These are phyloP conservation scores for Limonius californicus DNA, from an alignment of 1,140 invertebrate genomes.

Conservation along the genomic window DNA sequence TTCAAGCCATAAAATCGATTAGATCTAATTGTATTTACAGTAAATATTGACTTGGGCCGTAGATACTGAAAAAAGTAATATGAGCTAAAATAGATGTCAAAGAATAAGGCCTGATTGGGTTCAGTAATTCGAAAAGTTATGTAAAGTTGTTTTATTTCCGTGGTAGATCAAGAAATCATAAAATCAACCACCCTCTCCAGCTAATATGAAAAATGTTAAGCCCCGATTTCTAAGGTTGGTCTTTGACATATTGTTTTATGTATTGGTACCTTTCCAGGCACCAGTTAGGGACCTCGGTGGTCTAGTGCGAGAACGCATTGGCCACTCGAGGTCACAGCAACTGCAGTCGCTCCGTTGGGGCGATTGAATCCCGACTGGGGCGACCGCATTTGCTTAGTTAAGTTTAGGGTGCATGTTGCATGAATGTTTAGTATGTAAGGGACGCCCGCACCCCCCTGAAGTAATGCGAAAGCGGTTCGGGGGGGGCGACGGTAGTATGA, in stretches of 20 bases:
- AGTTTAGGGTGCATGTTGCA: neutral
- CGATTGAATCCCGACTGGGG: too few species aligned
- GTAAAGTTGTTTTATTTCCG: neutral
- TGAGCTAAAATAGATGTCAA: constrained; percentile 18
- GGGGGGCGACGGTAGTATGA: too few species aligned
- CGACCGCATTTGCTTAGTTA: too few species aligned
- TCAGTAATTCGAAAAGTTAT: neutral
- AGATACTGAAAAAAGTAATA: constrained; percentile 18
- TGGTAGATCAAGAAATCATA: constrained; percentile 18
- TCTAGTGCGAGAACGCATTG: too few species aligned
- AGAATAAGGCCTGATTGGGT: neutral
- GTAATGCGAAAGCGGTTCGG: too few species aligned
- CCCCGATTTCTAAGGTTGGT: neutral
- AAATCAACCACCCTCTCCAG: neutral
- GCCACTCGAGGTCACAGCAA: too few species aligned
- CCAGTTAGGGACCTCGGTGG: too few species aligned
- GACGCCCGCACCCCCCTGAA: too few species aligned
- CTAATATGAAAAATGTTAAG: neutral
- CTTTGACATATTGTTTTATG: neutral
- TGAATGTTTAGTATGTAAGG: too few species aligned
- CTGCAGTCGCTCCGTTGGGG: too few species aligned
- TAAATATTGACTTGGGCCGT: constrained; percentile 8
- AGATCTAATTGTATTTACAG: constrained; percentile 3
- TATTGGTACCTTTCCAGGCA: neutral
- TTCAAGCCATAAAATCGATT: neutral